phyloP scores from a whole-genome alignment of 2,888 invertebrate species.

The Thereva nobilitata region DNA sequence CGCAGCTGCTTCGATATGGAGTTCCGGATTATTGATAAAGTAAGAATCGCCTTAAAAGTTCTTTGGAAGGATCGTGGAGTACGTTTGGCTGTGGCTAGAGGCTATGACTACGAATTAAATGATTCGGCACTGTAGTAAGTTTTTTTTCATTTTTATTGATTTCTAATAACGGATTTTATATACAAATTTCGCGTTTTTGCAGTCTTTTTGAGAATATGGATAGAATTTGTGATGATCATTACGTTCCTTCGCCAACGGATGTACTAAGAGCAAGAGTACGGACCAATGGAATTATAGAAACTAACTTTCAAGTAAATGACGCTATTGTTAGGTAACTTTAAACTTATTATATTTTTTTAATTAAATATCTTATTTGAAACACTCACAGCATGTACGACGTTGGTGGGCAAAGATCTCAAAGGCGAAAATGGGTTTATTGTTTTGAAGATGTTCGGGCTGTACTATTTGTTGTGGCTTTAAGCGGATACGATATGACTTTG shows the following conservation, averaged over 20 bases:
- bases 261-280: conserved; percentile 66
- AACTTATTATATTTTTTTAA: background rate
- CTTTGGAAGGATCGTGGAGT: conserved; percentile 69
- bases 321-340: conserved; percentile 58
- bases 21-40: conserved; percentile 61
- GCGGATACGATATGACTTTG: conserved; percentile 70
- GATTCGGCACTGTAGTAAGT: conserved; percentile 69
- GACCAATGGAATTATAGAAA: conserved; percentile 70
- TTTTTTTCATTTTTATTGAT: conserved; percentile 5
- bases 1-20: conserved; percentile 63
- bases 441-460: conserved; percentile 69
- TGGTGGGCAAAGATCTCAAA: conserved; percentile 68
- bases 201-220: conserved; percentile 72
- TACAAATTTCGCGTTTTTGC: conserved; percentile 20
- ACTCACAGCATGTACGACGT: conserved; percentile 66
- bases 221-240: conserved; percentile 66
- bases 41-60: conserved; percentile 61
- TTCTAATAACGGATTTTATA: conserved; percentile 1
- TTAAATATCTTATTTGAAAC: conserved; percentile 12
- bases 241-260: conserved; percentile 67
- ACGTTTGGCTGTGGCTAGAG: conserved; percentile 65
- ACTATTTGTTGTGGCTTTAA: conserved; percentile 67
- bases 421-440: conserved; percentile 70
- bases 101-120: conserved; percentile 69
- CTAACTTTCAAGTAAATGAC: conserved; percentile 66